These are phyloP conservation scores for Leptoteleia sp. DNA, from an alignment of 1,140 invertebrate genomes.

Conservation along the genomic window DNA sequence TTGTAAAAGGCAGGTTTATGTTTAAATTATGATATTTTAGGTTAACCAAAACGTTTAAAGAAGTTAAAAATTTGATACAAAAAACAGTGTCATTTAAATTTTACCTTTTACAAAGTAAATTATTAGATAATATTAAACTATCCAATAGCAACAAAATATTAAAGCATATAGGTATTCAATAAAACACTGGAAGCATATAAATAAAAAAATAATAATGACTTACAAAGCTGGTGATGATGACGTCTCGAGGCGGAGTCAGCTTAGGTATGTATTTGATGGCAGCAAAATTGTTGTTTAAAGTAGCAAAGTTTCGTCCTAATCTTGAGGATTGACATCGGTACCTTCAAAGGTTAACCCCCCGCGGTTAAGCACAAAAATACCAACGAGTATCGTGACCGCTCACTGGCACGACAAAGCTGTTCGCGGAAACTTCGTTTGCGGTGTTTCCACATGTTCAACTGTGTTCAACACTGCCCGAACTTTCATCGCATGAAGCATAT, in stretches of 20 bases:
- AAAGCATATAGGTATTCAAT: no score
- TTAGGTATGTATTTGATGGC: conserved; percentile 12
- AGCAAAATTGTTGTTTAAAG: conserved; percentile 33
- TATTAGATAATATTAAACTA: no score
- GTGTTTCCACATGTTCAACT: conserved; percentile 35
- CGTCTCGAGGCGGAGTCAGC: conserved; percentile 29
- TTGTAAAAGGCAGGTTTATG: no score
- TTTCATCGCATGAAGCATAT: conserved; percentile 29
- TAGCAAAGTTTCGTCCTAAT: conserved; percentile 19
- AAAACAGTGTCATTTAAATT: no score
- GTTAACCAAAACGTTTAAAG: no score
- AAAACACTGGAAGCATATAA: no score
- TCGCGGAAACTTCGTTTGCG: conserved; percentile 67
- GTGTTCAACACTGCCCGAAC: conserved; percentile 15
- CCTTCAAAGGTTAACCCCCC: conserved; percentile 70
- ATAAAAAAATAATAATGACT: no score
- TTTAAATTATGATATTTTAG: no score
- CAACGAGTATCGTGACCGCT: conserved; percentile 63
- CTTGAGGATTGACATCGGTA: conserved; percentile 73
- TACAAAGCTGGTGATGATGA: no score
- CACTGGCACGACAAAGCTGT: conserved; percentile 65
- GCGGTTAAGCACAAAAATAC: conserved; percentile 69
- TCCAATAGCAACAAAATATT: no score
- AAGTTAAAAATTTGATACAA: no score
- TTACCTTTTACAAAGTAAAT: no score